Base-by-base conservation (phyloP, 1,140 invertebrate genomes). In the Lepidurus apus region DNA sequence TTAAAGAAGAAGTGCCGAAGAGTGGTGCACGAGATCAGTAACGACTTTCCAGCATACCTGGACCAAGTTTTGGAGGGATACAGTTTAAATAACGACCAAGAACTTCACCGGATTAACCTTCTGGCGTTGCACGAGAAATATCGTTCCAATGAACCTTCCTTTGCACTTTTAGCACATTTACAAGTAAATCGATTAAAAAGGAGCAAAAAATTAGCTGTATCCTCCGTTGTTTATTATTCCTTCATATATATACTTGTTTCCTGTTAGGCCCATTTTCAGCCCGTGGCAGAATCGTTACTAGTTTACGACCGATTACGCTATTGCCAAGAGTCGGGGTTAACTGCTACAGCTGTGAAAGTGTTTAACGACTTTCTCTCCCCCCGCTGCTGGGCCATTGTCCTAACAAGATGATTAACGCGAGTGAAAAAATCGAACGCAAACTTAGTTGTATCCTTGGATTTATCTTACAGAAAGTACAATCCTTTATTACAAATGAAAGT, bases 221-320 rank as follows among this genome's bases (percentile, higher is more conserved):
- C 77, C 83, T 77, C 80, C 79, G 79, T 73, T 76, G 82, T 74
- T 83, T 80, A 78, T 43, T 78, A 44, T 65, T 87, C 83, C 84
- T 84, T 80, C 82, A 83, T 84, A 82, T 82, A 82, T 78, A 82
- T 81, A 78, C 78, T 65, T 80, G 44, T 74, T 82, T 87, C 79
- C 34, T 34, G 4, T 34, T 85, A 89, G 82, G 82, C 86, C 81
- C 80, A 87, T 77, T 82, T 88, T 65, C 86, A 90, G 82, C 86
- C 86, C 80, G 84, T 91, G 11, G 88, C 91, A 80, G 91, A 93
- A 84, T 90, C 89, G 81, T 82, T 91, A n/a, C 84, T 93, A 45
- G 85, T 92, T 17, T 85, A 89, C 34, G 91, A 93, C 82, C 87
- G 91, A 80, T 82, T 90, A 75, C 84, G 89, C 73, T 92, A 88